Base-by-base conservation (phyloP, 2,797 vertebrate genomes). In the Yasuhikotakia modesta region DNA sequence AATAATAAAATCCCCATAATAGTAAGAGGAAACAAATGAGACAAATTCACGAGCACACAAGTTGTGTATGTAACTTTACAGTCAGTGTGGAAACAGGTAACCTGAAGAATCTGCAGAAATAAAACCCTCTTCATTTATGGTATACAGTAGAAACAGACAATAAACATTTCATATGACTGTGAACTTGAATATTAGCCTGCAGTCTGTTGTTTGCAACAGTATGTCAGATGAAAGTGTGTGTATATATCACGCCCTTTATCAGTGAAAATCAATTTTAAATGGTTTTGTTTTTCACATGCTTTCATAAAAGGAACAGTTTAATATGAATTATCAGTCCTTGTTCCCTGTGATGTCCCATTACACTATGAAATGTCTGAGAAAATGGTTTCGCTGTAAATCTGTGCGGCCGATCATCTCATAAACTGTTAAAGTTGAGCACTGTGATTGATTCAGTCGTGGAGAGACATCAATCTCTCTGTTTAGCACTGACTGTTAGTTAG, bases 381-480 rank as follows among this genome's bases (percentile, higher is more conserved):
- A 60, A 67, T 73, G n/a, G 5, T 5, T 57, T 60, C 13, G 45
- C 11, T 30, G 43, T 72, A 45, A 50, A 70, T 67, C 52, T 67
- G 57, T 22, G 67, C 30, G 27, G 13, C 16, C 27, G 63, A 75
- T 78, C 52, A 77, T 61, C 53, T 68, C 12, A 24, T 63, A 35
- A 58, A 78, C 4, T 52, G 73, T 50, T 55, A 72, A 74, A 82
- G 72, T 21, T 8, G 35, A 19, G 13, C 50, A 72, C 76, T 43
- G 63, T 76, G 74, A 85, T 75, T 69, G 70, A 82, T 74, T 83
- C 72, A 78, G 57, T 74, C 67, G 57, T 16, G 58, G 61, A 12
- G 60, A 79, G 79, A 77, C 7, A 66, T 64, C 80, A 78, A 82
- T 82, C 63, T 75, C 32, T 10, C 67, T 61, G 57, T 82, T 82